Percentiles rank a stretch among this genome's conserved stretches.
Conservation (phyloP, 1,140 invertebrate species). For the Agrypnia vestita region DNA sequence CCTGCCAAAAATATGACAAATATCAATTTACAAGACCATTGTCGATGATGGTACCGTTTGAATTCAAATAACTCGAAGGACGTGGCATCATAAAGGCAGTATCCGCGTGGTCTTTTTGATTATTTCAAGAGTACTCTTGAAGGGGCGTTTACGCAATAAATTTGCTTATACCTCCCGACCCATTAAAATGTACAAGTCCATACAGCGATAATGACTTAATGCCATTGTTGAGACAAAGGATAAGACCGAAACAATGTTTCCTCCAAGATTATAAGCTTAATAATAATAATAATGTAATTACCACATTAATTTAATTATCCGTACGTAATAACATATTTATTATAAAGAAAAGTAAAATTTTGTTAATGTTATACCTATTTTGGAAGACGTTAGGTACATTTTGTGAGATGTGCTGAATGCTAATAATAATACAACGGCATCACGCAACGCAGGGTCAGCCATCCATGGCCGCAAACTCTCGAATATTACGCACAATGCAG, state of each 20-base stretch:
- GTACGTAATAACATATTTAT: too few species aligned
- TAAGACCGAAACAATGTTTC: constrained; percentile 7
- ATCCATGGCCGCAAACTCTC: too few species aligned
- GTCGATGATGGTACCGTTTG: not conserved
- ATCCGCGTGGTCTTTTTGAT: not conserved
- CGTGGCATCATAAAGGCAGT: not conserved
- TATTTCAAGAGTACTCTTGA: not conserved
- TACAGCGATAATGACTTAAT: constrained; percentile 55
- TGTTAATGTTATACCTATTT: too few species aligned
- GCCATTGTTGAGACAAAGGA: constrained; percentile 30
- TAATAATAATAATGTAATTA: not conserved
- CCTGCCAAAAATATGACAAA: too few species aligned
- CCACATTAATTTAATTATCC: too few species aligned
- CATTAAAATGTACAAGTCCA: constrained; percentile 55
- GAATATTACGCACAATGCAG: too few species aligned
- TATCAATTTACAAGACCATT: not conserved
- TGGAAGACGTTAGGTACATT: too few species aligned
- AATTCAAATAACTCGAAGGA: not conserved
- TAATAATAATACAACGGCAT: too few species aligned
- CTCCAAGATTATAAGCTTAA: constrained; percentile 20
- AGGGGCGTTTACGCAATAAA: constrained; percentile 49
- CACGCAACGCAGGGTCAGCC: too few species aligned
- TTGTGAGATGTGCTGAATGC: too few species aligned
- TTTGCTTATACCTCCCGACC: constrained; percentile 48
- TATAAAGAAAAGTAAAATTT: too few species aligned